Base-by-base conservation (phyloP, 2,113 vertebrate species). In the Epinephelus cyanopodus region DNA sequence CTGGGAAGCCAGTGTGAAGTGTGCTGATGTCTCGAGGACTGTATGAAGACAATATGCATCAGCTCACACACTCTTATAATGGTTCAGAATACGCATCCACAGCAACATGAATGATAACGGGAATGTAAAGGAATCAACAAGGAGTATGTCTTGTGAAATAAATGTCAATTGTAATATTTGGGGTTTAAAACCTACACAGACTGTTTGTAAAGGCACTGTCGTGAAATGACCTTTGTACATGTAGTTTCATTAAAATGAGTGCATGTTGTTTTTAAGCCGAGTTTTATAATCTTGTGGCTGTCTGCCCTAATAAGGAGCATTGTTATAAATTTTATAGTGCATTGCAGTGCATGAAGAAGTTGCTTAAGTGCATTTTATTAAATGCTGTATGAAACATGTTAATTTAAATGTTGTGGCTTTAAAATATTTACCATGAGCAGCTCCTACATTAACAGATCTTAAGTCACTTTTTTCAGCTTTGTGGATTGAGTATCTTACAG, bases 301-400 rank as follows among this genome's bases (percentile, higher is more conserved):
- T 97, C 93, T 95, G 94, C 93, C 94, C 93, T 91, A 94, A 96
- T 82, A 90, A 95, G 81, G 93, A 96, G 95, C 95, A 95, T 97
- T 96, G 95, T 97, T 94, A 94, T 97, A 92, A 96, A 95, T 97
- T 97, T 96, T 97, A 96, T 96, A 97, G 94, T 95, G 96, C 96
- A 96, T 95, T 93, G 95, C 96, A 93, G 94, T 98, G 98, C 97
- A 99, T 98, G 98, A 88, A 90, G 88, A 90, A 91, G 92, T 96
- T 95, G 96, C 95, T 96, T 96, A 92, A 88, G 95, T 96, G 96
- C 96, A 97, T 97, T 97, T 97, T 96, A 97, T 97, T 94, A 97
- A 98, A 97, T 97, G 96, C 96, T 95, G 88, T 97, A 94, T 84
- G 33, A 78, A 95, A 94, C 92, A 94, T 93, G 94, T 97, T 94